Base-by-base conservation (phyloP, 2,113 vertebrate species). In the Platycercus adscitus region DNA sequence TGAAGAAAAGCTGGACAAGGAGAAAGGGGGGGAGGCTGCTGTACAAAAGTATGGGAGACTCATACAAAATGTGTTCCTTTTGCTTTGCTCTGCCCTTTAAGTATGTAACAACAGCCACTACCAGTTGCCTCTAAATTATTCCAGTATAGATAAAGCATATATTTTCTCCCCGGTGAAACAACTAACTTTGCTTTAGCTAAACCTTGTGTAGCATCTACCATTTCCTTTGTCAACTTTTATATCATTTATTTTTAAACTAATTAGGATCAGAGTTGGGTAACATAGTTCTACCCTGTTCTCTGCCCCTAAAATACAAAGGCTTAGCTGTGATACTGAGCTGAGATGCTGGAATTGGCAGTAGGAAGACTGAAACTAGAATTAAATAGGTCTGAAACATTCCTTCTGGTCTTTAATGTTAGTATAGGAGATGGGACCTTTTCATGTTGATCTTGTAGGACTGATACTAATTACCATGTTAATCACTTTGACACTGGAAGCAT, bases 1-100 rank as follows among this genome's bases (percentile, higher is more conserved):
- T 68, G 73, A 88, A 91, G 82, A 63, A 55, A 91, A 88, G 86
- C 25, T 93, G 84, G 78, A 60, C 61, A 84, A 79, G 89, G 77
- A 91, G 83, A 71, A 81, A n/a, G 61, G 37, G 44, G 24, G 55
- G 41, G 17, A 23, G 56, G 41, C 37, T 1, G 3, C 69, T 60
- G 47, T 39, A n/a, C 47, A 29, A 13, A 89, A 55, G 58, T 83
- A 50, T 25, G 20, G 80, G 39, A 70, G 71, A 24, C 60, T 64
- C 19, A 2, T 35, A 68, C 56, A 31, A 72, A 78, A 44, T 5
- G 25, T 3, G 0, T 72, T 81, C 47, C 21, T 71, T 77, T 60
- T 41, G 55, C 72, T 53, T 65, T 86, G 56, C 83, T 60, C 79
- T 70, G 65, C 53, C 69, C 61, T 86, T 46, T 56, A 37, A 0